Evolutionary conservation across 2,797 vertebrate genomes (phyloP).

Genomic region (Anguilla pacifica): DNA sequence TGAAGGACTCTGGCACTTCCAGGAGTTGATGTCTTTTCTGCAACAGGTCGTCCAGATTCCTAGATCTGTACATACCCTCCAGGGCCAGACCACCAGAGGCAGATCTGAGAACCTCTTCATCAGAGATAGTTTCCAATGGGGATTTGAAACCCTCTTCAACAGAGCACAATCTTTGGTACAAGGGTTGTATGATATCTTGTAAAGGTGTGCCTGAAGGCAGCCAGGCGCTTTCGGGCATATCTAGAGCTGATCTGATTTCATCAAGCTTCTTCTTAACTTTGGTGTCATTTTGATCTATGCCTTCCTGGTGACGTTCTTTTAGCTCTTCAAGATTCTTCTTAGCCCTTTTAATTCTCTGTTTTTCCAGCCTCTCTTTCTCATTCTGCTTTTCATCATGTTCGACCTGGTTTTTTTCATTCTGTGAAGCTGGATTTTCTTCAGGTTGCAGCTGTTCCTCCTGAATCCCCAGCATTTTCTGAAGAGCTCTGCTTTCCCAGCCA

Average conservation of each 20-base stretch:
- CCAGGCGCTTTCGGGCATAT: background rate
- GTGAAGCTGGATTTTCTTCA: background rate
- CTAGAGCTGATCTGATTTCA: background rate
- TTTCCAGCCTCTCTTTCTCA: background rate
- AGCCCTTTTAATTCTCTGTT: background rate
- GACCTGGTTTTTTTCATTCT: background rate
- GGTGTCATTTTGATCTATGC: background rate
- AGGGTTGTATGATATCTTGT: background rate
- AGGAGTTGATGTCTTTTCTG: slow-evolving; percentile 43
- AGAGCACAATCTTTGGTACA: background rate
- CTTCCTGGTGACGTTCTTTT: background rate
- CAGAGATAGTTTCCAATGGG: background rate
- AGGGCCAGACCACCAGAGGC: slow-evolving; percentile 33
- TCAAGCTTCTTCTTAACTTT: background rate
- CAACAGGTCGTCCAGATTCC: slow-evolving; percentile 53
- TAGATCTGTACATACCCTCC: slow-evolving; percentile 52
- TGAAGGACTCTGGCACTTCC: background rate
- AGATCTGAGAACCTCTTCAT: background rate
- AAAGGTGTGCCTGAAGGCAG: background rate
- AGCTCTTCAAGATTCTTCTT: background rate
- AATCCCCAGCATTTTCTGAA: background rate
- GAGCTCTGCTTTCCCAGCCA: background rate
- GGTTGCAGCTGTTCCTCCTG: background rate
- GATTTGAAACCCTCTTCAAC: background rate
- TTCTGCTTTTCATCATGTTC: too few species aligned